Base-by-base conservation (phyloP, 1,140 invertebrate species). In the Drosophila virilis region DNA sequence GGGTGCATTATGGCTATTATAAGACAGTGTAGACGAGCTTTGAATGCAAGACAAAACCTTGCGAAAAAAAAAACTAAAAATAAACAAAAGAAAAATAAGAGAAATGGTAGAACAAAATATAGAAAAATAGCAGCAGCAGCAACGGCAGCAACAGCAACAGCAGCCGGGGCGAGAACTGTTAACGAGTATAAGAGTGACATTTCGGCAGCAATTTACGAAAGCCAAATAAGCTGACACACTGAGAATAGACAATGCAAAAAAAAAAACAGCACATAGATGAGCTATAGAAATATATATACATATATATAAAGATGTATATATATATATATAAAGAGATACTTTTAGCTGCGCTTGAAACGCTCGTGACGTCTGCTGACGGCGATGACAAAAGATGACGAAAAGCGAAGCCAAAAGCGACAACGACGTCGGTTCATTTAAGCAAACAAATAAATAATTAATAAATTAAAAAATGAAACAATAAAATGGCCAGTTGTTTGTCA, bases 381-480 rank as follows among this genome's bases (percentile, higher is more conserved):
- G 28, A 58, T 17, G 42, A 42, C 66, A 64, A 72, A 67, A 66
- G 42, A 78, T 59, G 46, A 46, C 64, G 48, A 78, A 82, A 52
- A 59, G 8, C 42, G 58, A 57, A 51, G 13, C 17, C n/a, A 45
- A 68, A 45, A 17, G 10, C 52, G 40, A 38, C 46, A 60, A 67
- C 45, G 43, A 65, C 45, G 55, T 64, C 55, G 64, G 61, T 68
- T 80, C 78, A 74, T 83, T 78, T 68, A 67, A 62, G 67, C 78
- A 69, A 76, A 78, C 75, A 68, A 68, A 73, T 45, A 85, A 82
- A 73, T 73, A 88, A 82, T 82, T 82, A 73, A 82, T 82, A 82
- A 86, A 88, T 85, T 76, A 57, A 66, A 85, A 85, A 77, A 17
- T 67, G 69, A 81, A 71, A 68, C 76, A 51, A 65, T 80, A 58